These are phyloP conservation scores for Agrochola macilenta DNA, from an alignment of 2,888 invertebrate species.

Conservation along the genomic window DNA sequence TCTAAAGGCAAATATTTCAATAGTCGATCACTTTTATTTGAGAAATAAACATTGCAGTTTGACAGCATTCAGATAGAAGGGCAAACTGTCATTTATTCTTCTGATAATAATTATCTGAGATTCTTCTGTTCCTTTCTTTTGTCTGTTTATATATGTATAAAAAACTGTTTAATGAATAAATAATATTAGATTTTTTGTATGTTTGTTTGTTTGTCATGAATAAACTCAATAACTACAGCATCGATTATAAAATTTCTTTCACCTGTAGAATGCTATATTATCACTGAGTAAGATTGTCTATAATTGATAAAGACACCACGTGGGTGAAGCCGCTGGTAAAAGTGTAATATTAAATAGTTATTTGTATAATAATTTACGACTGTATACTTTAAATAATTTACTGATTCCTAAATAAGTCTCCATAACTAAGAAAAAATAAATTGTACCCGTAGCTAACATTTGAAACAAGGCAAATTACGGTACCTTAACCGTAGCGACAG, in stretches of 20 bases:
- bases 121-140: too few species aligned
- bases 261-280: too few species aligned
- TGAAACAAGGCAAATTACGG: conserved; percentile 12
- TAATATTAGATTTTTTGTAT: too few species aligned
- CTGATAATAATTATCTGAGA: neutral
- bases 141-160: too few species aligned
- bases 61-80: too few species aligned
- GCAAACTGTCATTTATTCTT: neutral
- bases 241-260: too few species aligned
- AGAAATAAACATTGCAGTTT: neutral
- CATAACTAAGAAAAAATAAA: neutral
- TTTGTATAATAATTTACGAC: neutral
- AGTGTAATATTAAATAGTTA: neutral
- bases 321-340: neutral
- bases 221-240: too few species aligned
- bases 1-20: too few species aligned
- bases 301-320: too few species aligned
- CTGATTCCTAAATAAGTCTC: neutral
- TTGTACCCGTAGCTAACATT: neutral
- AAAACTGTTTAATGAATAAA: too few species aligned
- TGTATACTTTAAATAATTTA: neutral
- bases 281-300: too few species aligned
- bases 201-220: too few species aligned
- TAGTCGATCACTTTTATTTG: neutral
- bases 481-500: conserved; percentile 45